phyloP scores from a whole-genome alignment of 2,797 vertebrate genomes.

The Peromyscus aztecus region DNA sequence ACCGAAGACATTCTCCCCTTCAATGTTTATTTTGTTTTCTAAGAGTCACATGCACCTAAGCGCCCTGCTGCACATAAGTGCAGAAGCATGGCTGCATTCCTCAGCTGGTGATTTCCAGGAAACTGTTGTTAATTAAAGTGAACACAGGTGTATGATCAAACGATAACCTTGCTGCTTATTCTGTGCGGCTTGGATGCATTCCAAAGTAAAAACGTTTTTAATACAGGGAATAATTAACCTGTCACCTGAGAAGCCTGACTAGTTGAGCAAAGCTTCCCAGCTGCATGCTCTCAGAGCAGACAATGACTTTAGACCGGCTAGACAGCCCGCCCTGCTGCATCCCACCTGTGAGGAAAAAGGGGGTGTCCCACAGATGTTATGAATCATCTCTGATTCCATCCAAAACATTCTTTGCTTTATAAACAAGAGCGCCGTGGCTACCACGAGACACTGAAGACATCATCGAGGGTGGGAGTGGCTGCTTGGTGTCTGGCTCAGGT shows the following conservation, averaged over 20 bases:
- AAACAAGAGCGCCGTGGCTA: background rate
- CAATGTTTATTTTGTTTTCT: background rate
- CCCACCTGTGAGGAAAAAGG: background rate
- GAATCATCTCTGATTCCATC: background rate
- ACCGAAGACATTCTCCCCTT: background rate
- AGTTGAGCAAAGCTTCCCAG: background rate
- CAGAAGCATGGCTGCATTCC: conserved; percentile 80
- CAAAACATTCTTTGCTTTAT: background rate
- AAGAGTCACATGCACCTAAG: background rate
- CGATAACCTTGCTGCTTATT: conserved; percentile 81
- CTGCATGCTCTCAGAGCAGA: conserved; percentile 57
- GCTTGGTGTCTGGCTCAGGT: background rate
- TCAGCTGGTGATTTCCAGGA: conserved; percentile 82
- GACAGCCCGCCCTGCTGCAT: background rate
- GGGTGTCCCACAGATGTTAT: background rate
- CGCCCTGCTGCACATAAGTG: background rate
- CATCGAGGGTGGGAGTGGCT: background rate
- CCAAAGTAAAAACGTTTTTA: conserved; percentile 87
- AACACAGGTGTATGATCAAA: conserved; percentile 88
- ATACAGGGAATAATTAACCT: conserved; percentile 89
- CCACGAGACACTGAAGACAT: background rate
- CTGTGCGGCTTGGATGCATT: conserved; percentile 85
- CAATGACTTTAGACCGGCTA: background rate
- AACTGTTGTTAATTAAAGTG: conserved; percentile 86
- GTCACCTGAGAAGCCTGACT: conserved; percentile 84